Evolutionary conservation across 2,113 vertebrate genomes (phyloP), one percentile per base, ranked within the genome.

Genomic region (Platysteira castanea): DNA sequence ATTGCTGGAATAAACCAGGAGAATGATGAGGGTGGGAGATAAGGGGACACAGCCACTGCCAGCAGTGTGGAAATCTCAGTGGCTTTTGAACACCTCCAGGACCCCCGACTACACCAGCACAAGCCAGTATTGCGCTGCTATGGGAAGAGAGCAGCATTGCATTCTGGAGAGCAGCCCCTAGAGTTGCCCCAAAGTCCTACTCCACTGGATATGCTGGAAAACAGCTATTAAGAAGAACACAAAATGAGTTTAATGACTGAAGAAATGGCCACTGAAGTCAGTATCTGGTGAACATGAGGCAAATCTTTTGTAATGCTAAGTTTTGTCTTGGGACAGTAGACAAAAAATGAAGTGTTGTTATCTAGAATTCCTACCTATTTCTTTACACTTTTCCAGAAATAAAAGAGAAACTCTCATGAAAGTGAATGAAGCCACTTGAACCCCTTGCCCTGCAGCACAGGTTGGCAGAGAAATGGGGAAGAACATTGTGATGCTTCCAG

Each of bases 111-210:
- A 20, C 10, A 30, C 14, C 22, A 87, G 69, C 33, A 59, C 7
- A 35, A 65, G 11, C 16, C 35, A 49, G n/a, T 13, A 37, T 23
- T 78, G 37, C 0, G 0, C 30, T 78, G 47, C 50, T 59, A 2
- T 31, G 24, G 56, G 65, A 52, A 65, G 52, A 75, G 9, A 56
- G 28, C 26, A 83, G 15, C 37, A 26, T 2, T 10, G 8, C 11
- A 10, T 57, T 39, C 82, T 79, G 53, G 23, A 80, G 3, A 60
- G 15, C 53, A 85, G 54, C 27, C 27, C 21, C 6, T 31, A 37
- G 41, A 57, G 5, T 2, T 75, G 21, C 7, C 60, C 60, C 27
- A 10, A 21, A 82, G 19, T 9, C 14, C 5, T 47, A 44, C 24
- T 39, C 56, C n/a, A 50, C 19, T 50, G 35, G n/a, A 16, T 78